Base-by-base conservation (phyloP, 2,888 invertebrate species). In the Loripinus fragilis region DNA sequence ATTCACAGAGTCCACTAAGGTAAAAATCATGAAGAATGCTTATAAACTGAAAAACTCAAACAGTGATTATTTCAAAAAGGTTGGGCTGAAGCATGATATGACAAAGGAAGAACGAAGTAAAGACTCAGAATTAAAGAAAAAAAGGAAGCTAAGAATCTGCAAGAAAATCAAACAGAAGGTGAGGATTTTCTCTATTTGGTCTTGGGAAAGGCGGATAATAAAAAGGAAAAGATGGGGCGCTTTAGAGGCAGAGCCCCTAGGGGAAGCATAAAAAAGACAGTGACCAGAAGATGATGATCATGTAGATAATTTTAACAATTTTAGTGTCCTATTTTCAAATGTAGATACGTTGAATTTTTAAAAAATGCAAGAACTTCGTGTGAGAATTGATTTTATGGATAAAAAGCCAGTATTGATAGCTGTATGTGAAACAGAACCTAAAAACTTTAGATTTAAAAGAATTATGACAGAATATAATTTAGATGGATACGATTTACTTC, bases 141-240 rank as follows among this genome's bases (percentile, higher is more conserved):
- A n/a, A n/a, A n/a, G n/a, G n/a, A n/a, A n/a, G n/a, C n/a, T n/a
- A n/a, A n/a, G 50, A 50, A 23, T 20, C 50, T 50, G 7, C 50
- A 50, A n/a, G 50, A 50, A 50, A 50, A 50, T 50, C 50, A 50
- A 20, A 23, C 20, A 23, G 50, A 50, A 50, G 50, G 50, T 15
- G 50, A 50, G 20, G 50, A 50, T 50, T 50, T 50, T 50, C 50
- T 50, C 15, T 50, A n/a, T n/a, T n/a, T 50, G 50, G 50, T 50
- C n/a, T n/a, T n/a, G n/a, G n/a, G 50, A 50, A 50, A 50, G 50
- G 50, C 50, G 50, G 50, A 50, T 50, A 12, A 50, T 50, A 50
- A 50, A 50, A 50, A 55, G 28, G 20, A 55, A 55, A 20, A 55
- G 20, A 55, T 28, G 28, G 28, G 55, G 55, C n/a, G n/a, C n/a